Conservation (phyloP, 2,797 vertebrate genomes). For the Scomberomorus guttatus region DNA sequence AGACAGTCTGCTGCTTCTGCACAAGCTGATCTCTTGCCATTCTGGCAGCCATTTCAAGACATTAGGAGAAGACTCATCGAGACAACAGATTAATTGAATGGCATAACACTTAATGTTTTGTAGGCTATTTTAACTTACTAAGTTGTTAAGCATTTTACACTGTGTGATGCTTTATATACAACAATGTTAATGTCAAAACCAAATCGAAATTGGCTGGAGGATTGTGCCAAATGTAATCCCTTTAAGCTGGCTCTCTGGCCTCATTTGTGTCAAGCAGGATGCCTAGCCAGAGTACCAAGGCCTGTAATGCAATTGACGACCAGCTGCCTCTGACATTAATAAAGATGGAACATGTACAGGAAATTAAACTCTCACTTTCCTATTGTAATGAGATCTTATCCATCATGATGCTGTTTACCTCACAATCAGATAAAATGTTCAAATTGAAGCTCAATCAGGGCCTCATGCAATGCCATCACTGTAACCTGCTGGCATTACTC, state of each 20-base stretch:
- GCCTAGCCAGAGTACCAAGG: slow-evolving; percentile 54
- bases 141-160: slow-evolving; percentile 39
- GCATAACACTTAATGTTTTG: slow-evolving; percentile 21
- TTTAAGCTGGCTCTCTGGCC: slow-evolving; percentile 55
- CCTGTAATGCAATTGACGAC: slow-evolving; percentile 81
- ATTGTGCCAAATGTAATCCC: slow-evolving; percentile 67
- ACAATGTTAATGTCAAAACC: slow-evolving; percentile 32
- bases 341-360: slow-evolving; percentile 87
- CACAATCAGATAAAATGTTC: slow-evolving; percentile 85
- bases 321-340: slow-evolving; percentile 86
- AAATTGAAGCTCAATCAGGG: slow-evolving; percentile 79
- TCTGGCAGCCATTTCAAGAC: slow-evolving; percentile 41
- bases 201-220: slow-evolving; percentile 50
- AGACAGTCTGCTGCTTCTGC: slow-evolving; percentile 54
- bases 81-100: slow-evolving; percentile 52
- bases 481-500: slow-evolving; percentile 77
- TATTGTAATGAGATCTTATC: slow-evolving; percentile 87
- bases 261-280: slow-evolving; percentile 77
- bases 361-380: slow-evolving; percentile 88
- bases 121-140: not conserved
- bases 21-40: slow-evolving; percentile 58
- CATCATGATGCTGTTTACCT: slow-evolving; percentile 85
- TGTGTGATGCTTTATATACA: slow-evolving; percentile 1
- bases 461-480: slow-evolving; percentile 63
- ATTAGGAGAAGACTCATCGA: slow-evolving; percentile 18